Base-by-base conservation (phyloP, 2,888 invertebrate species). In the Cantharis nigra region DNA sequence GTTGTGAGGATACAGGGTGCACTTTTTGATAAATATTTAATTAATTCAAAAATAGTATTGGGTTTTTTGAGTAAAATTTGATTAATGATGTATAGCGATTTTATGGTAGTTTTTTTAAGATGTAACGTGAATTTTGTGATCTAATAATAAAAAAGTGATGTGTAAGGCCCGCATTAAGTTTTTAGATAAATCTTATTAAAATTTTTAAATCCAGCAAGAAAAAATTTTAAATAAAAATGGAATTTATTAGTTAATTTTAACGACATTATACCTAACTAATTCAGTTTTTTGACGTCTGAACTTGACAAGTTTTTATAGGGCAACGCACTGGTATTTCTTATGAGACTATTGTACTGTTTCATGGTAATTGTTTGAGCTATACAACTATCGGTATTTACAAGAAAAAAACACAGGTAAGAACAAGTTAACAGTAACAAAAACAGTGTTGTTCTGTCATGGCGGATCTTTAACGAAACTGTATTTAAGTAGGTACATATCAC, bases 301-400 rank as follows among this genome's bases (percentile, higher is more conserved):
- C 76, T 33, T 70, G 79, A 70, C 69, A 71, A 72, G 75, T 80
- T 81, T 79, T 80, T 78, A 71, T 74, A 67, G 63, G 74, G 63
- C 75, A 71, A 77, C 74, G 74, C 79, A 77, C 71, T 78, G 81
- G 79, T 71, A 79, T 81, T 81, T 82, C 80, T 82, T 82, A 80
- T 81, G 76, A 77, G 81, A 79, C 79, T 81, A 79, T 83, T 81
- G 79, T 82, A 79, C 75, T 82, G 77, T 83, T 80, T 82, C 81
- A 83, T 81, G 81, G 82, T 83, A 83, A 84, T 84, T 83, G 84
- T 83, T 84, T 82, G 80, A 83, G 82, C 80, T 81, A 81, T 81
- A 80, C 83, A 83, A 83, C 82, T 84, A 83, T 84, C 81, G 83
- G 84, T 84, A 84, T 84, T 84, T 84, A 81, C 79, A 80, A 80